A percentile compares a stretch with the other conserved stretches of the same genome.
Conservation (phyloP, 2,888 invertebrate genomes). For the Acronicta leporina region DNA sequence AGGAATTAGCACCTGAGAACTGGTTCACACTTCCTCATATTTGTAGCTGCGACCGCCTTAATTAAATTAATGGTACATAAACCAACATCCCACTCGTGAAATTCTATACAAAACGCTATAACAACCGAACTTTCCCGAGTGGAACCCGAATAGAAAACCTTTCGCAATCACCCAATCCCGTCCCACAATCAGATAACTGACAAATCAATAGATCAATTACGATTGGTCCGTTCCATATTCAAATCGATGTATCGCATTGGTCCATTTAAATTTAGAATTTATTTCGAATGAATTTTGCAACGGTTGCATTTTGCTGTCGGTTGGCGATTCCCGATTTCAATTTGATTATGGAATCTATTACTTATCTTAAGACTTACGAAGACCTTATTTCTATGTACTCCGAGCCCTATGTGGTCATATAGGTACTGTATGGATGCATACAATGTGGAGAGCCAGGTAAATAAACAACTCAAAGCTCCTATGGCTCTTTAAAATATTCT, state of each 20-base stretch:
- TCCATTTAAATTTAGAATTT: slow-evolving; percentile 63
- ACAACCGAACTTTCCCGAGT: slow-evolving; percentile 51
- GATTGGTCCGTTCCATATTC: slow-evolving; percentile 64
- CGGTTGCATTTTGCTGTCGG: slow-evolving; percentile 57
- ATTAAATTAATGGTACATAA: slow-evolving; percentile 45
- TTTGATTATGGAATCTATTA: slow-evolving; percentile 38
- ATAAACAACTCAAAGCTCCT: too few relatives aligned
- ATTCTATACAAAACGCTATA: slow-evolving; percentile 35
- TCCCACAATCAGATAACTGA: slow-evolving; percentile 67
- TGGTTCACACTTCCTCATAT: slow-evolving; percentile 37
- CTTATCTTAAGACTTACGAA: slow-evolving; percentile 11
- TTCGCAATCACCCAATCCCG: slow-evolving; percentile 57
- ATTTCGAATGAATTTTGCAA: slow-evolving; percentile 58
- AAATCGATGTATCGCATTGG: slow-evolving; percentile 67
- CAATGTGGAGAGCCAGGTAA: neutral
- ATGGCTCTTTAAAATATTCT: too few relatives aligned
- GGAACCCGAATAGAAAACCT: slow-evolving; percentile 46
- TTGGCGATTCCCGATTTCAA: slow-evolving; percentile 44
- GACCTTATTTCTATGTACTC: slow-evolving; percentile 6
- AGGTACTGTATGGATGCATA: neutral
- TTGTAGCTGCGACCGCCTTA: slow-evolving; percentile 22
- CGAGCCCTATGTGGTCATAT: neutral
- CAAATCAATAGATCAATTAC: slow-evolving; percentile 81
- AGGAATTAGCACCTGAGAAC: slow-evolving; percentile 23
- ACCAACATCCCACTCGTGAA: slow-evolving; percentile 40